A percentile compares a stretch with the other conserved stretches of the same genome.
Conservation (phyloP, 2,113 vertebrate genomes). For the Prochilodus magdalenae region DNA sequence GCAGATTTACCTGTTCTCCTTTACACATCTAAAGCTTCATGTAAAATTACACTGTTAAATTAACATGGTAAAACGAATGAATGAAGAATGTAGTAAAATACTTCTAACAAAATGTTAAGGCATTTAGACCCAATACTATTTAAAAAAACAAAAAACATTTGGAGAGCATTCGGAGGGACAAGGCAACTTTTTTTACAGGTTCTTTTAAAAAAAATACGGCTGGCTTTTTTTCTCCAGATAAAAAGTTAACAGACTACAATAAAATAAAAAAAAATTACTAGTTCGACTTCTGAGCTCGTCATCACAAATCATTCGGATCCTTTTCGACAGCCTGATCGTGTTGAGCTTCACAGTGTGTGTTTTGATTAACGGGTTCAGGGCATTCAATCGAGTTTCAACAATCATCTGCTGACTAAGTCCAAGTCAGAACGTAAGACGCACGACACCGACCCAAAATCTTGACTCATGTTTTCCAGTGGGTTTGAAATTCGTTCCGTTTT, state of each 20-base stretch:
- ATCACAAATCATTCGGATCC: constrained; percentile 19
- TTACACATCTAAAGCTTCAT: not conserved
- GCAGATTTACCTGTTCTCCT: not conserved
- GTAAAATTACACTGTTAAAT: constrained; percentile 13
- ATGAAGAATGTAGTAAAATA: constrained; percentile 18
- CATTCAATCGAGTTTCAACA: not conserved
- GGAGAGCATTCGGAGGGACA: not conserved
- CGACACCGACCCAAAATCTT: not conserved
- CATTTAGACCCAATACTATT: constrained; percentile 2
- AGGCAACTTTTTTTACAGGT: not conserved
- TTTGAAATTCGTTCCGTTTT: not conserved
- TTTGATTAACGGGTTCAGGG: not conserved
- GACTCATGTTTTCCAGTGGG: not conserved
- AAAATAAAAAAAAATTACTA: not conserved
- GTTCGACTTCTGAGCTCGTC: not conserved
- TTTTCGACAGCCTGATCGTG: not conserved
- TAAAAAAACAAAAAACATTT: not conserved
- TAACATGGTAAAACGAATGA: not conserved
- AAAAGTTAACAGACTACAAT: not conserved
- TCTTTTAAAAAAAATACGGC: constrained; percentile 24
- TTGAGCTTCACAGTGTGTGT: not conserved
- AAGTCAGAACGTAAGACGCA: not conserved
- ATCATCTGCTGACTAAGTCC: not conserved
- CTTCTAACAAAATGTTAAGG: not conserved
- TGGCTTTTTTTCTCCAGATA: not conserved